Evolutionary conservation across 2,797 vertebrate species (phyloP), one percentile per base, ranked within the genome.

Genomic region (Coreius guichenoti): DNA sequence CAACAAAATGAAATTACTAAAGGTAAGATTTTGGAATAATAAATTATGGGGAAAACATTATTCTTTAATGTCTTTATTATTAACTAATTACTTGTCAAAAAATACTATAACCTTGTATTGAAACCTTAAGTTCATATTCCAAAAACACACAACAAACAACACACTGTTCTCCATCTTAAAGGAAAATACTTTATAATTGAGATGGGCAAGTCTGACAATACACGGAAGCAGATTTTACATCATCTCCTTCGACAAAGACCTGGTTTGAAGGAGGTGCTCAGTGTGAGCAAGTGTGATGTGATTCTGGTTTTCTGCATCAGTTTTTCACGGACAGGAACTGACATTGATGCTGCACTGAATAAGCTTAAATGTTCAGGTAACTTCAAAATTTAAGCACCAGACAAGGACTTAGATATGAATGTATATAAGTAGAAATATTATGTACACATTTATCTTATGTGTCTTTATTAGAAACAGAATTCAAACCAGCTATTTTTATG

Each of bases 271-370:
- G 23, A 74, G 23, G 84, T 83, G 58, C 0, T 9, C 9, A 4
- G 0, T 9, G 75, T 49, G 13, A 5, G 31, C 0, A 7, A 83
- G 3, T 63, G 69, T 49, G 31, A 88, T 83, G 70, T 86, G 29
- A 45, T 88, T 73, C 17, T 88, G 69, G 47, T 69, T 75, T 83
- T 83, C 29, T 86, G 87, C 31, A 43, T n/a, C 23, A 31, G 83
- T 61, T 51, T 51, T 17, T 86, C 84, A 26, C 75, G 75, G 39
- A 61, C 75, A n/a, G 84, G 84, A 88, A 83, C 80, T 45, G 80
- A 88, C 26, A 80, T 83, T 26, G 36, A 86, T 58, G 68, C 58
- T 47, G 87, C 87, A 39, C 16, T 83, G 29, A 12, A 31, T 8
- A 5, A 45, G 49, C 84, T 88, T 45, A 68, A 80, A 1, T 4